Conservation (phyloP, 2,797 vertebrate species). For the Podarcis siculus region DNA sequence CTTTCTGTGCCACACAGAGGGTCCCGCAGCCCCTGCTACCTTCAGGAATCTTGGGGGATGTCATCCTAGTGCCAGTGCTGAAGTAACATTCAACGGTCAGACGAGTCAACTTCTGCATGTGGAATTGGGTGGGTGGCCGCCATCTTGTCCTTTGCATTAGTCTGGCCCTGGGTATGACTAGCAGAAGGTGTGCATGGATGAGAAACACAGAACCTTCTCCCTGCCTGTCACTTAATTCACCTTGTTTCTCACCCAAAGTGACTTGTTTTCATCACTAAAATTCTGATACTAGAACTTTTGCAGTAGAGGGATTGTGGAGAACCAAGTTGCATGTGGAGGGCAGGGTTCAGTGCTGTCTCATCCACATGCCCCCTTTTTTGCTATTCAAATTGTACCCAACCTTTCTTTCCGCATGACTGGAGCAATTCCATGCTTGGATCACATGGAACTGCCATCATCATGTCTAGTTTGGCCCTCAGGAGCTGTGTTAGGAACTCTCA, state of each 20-base stretch:
- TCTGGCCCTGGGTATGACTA: no score
- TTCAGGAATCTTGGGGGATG: no score
- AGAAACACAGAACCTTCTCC: background rate
- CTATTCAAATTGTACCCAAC: background rate
- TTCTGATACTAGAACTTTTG: background rate
- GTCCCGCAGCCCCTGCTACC: no score
- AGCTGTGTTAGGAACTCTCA: background rate
- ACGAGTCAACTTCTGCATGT: no score
- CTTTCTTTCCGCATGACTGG: background rate
- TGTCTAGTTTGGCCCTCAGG: slow-evolving; percentile 1
- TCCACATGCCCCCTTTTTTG: background rate
- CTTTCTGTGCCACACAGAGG: no score
- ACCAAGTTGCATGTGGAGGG: background rate
- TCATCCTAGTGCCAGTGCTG: no score
- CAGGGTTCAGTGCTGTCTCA: background rate
- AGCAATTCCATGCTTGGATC: background rate
- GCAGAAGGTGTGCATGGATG: background rate
- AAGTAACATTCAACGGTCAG: no score
- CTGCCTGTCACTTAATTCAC: background rate
- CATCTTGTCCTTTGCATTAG: no score
- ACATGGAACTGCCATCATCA: background rate
- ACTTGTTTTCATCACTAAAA: background rate
- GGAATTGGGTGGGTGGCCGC: no score
- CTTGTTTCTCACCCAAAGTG: background rate
- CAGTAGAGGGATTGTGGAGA: background rate